These are phyloP conservation scores for Andrena camellia DNA, from an alignment of 2,888 invertebrate genomes.

Conservation along the genomic window DNA sequence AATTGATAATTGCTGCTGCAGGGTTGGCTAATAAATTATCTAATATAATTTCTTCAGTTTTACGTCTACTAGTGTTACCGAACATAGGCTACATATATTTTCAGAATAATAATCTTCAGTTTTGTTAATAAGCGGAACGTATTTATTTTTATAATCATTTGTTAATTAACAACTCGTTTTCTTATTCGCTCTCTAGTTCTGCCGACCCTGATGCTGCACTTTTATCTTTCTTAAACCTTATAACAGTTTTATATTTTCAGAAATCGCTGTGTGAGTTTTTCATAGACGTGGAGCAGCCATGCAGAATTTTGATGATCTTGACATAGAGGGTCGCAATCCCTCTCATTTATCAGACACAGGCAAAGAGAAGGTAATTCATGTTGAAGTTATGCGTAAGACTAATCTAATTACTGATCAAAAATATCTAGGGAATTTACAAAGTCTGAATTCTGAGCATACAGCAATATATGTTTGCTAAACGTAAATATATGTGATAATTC, in stretches of 20 bases:
- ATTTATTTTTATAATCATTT: neutral
- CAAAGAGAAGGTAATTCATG: slow-evolving; percentile 83
- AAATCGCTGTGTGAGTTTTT: slow-evolving; percentile 49
- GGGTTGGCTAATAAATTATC: slow-evolving; percentile 46
- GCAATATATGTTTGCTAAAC: neutral
- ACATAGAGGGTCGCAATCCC: slow-evolving; percentile 84
- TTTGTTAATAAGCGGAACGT: neutral
- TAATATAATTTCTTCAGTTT: too few relatives aligned
- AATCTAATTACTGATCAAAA: neutral
- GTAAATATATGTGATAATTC: neutral
- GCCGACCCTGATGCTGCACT: slow-evolving; percentile 47
- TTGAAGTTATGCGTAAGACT: neutral
- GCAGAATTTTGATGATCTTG: slow-evolving; percentile 85
- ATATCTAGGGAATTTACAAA: neutral
- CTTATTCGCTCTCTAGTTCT: slow-evolving; percentile 2
- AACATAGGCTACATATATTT: neutral
- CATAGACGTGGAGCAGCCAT: slow-evolving; percentile 65
- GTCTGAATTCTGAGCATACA: slow-evolving; percentile 10
- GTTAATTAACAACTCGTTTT: neutral
- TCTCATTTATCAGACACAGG: slow-evolving; percentile 82
- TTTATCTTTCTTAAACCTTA: slow-evolving; percentile 31
- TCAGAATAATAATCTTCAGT: neutral
- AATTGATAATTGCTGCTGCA: slow-evolving; percentile 48
- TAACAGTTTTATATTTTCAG: slow-evolving; percentile 65
- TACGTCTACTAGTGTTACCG: neutral